phyloP scores from a whole-genome alignment of 1,140 invertebrate genomes.

The Papilio xuthus region DNA sequence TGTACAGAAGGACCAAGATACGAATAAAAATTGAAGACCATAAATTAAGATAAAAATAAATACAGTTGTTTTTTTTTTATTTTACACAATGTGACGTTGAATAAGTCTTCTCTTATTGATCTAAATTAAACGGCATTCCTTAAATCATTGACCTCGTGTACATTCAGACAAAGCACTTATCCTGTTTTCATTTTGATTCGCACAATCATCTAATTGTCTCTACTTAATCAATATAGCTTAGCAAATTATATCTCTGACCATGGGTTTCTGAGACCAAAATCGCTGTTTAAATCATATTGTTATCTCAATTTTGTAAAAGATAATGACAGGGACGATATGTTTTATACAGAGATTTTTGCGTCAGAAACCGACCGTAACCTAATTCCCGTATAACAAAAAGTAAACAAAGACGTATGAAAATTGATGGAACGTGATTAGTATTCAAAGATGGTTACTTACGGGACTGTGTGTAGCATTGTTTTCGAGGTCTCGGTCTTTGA shows the following conservation, averaged over 20 bases:
- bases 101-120: neutral
- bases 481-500: conserved; percentile 56
- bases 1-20: no score
- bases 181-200: neutral
- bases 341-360: no score
- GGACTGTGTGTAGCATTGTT: conserved; percentile 67
- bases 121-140: neutral
- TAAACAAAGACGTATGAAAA: conserved; percentile 43
- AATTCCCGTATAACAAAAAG: conserved; percentile 20
- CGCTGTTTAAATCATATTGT: no score
- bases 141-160: neutral
- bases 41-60: no score
- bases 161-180: conserved; percentile 6
- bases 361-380: no score
- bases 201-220: conserved; percentile 11
- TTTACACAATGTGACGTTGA: neutral
- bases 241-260: neutral
- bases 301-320: no score
- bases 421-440: conserved; percentile 61
- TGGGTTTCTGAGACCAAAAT: no score
- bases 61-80: no score
- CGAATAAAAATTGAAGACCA: neutral
- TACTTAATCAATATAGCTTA: neutral
- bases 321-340: no score
- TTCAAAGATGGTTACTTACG: conserved; percentile 54